Percentiles rank a stretch among this genome's conserved stretches.
phyloP scores from a whole-genome alignment of 2,888 invertebrate species.

The Pelosia muscerda region DNA sequence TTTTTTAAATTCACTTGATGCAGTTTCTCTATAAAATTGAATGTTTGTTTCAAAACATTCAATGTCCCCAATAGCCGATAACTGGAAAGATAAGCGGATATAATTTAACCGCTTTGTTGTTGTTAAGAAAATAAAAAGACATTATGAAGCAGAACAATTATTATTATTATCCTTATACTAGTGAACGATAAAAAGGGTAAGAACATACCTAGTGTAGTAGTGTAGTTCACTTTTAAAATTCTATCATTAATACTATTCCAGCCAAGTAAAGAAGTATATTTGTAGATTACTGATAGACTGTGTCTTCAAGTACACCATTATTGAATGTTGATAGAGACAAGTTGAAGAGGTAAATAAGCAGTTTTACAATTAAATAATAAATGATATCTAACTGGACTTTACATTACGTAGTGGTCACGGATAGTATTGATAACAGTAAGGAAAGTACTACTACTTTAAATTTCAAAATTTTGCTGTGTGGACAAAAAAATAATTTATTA shows the following conservation, averaged over 20 bases:
- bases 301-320: background rate
- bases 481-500: no score
- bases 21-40: constrained; percentile 24
- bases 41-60: no score
- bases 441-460: no score
- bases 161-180: background rate
- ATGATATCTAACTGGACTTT: no score
- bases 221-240: background rate
- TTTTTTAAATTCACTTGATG: background rate
- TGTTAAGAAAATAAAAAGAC: constrained; percentile 33
- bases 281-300: background rate
- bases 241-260: background rate
- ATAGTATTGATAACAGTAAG: no score
- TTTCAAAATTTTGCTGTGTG: no score
- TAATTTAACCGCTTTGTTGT: constrained; percentile 36
- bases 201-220: background rate
- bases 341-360: background rate
- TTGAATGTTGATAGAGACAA: background rate
- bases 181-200: constrained; percentile 10
- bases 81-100: constrained; percentile 37
- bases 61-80: constrained; percentile 45
- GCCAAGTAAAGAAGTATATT: background rate
- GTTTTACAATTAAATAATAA: no score
- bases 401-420: no score
- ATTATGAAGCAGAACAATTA: constrained; percentile 26